These are phyloP conservation scores for Umimayanthus kanabou DNA, from an alignment of 92 coral and sea anemone genomes.

Conservation along the genomic window DNA sequence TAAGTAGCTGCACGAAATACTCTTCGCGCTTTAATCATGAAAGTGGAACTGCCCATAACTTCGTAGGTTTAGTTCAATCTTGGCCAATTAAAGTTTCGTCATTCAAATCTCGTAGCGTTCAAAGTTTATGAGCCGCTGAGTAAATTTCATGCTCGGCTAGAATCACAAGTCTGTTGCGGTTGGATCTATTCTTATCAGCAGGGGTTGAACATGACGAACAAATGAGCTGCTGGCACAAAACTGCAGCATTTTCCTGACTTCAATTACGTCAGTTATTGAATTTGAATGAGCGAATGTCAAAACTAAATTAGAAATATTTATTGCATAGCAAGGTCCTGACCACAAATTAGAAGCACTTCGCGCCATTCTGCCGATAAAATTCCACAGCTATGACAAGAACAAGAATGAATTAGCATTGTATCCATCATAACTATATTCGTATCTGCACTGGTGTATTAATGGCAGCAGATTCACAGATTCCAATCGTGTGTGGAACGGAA, in stretches of 20 bases:
- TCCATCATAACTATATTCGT: background rate
- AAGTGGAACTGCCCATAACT: no score
- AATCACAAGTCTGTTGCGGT: background rate
- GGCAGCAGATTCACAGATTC: no score
- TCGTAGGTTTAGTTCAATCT: background rate
- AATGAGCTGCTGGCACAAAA: no score
- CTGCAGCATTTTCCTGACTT: no score
- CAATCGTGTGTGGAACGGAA: background rate
- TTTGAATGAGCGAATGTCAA: no score
- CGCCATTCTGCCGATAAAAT: no score
- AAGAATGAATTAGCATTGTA: background rate
- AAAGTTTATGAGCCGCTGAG: background rate
- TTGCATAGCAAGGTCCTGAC: no score
- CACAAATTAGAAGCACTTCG: no score
- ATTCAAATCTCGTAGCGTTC: background rate
- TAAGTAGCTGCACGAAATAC: background rate
- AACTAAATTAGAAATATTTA: no score
- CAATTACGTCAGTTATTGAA: no score
- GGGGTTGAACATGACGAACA: background rate
- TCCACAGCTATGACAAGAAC: no score
- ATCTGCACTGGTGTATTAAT: background rate
- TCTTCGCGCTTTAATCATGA: background rate
- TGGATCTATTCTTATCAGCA: background rate
- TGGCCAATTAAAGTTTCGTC: background rate
- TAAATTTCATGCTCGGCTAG: background rate